Base-by-base conservation (phyloP, 2,113 vertebrate genomes). In the Myiagra hebetior region DNA sequence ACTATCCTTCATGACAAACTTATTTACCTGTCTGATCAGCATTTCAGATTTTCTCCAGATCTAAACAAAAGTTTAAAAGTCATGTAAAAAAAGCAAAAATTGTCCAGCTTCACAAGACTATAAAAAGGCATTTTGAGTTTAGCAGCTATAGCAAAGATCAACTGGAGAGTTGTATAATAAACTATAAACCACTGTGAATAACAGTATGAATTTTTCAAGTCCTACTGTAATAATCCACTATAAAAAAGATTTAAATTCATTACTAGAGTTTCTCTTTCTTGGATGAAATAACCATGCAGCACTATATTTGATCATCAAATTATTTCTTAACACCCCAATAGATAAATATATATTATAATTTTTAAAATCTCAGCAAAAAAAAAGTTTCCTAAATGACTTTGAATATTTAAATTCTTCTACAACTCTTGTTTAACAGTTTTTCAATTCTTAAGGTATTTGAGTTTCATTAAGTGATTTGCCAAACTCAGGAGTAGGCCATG, bases 41-140 rank as follows among this genome's bases (percentile, higher is more conserved):
- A 78, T 78, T 92, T 94, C 77, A 95, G 31, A 57, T 85, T 94
- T 78, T 91, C 65, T 96, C 46, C 80, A 93, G 49, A 35, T 4
- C 9, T 65, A 73, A 73, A 31, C 1, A 65, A 55, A 92, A 50
- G 12, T 59, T 85, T 2, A 33, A 64, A 78, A 23, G 24, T 49
- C 13, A 10, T 7, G 47, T 53, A 62, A 83, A 88, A 91, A 89
- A 39, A 0, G 1, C 16, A 65, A 92, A 93, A 91, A 73, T 50
- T 15, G 0, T 63, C 28, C 46, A 20, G 3, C 91, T 94, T 74
- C 42, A 75, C 4, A 41, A 37, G 35, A 20, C 4, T 52, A 16
- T 30, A 39, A 41, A 87, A 94, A 93, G 20, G 1, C 4, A 37
- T 44, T 27, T 3, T 24, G 22, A 79, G 31, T 73, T 77, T 74